Conservation (phyloP, 2,888 invertebrate species). For the Sphaeridia pumilis region DNA sequence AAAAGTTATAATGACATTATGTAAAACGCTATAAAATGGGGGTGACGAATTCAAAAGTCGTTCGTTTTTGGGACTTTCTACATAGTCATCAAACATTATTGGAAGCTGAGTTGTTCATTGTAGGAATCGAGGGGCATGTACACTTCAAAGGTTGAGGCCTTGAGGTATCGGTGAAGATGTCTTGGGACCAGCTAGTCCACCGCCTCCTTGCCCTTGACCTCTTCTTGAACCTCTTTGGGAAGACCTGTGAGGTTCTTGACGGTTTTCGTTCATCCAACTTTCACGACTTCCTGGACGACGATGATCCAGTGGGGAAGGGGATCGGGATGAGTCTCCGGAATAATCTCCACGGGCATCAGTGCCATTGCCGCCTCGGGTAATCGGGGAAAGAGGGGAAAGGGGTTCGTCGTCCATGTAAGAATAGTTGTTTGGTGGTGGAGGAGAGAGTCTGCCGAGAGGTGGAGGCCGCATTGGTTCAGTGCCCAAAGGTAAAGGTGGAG, state of each 20-base stretch:
- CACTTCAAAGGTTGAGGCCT: conserved; percentile 24
- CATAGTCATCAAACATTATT: too few relatives aligned
- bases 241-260: conserved; percentile 9
- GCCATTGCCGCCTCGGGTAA: background rate
- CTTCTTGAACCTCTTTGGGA: conserved; percentile 17
- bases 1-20: too few relatives aligned
- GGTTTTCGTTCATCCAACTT: conserved; percentile 17
- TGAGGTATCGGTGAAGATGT: conserved; percentile 31
- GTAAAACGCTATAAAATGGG: too few relatives aligned
- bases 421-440: conserved; percentile 25
- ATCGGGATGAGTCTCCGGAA: conserved; percentile 22
- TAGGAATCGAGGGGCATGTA: too few relatives aligned
- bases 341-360: conserved; percentile 12
- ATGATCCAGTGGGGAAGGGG: conserved; percentile 21
- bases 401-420: conserved; percentile 15
- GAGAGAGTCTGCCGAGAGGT: conserved; percentile 31
- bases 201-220: conserved; percentile 9
- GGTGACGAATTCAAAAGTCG: too few relatives aligned
- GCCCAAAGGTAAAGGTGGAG: conserved; percentile 23
- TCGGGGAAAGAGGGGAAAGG: conserved; percentile 5
- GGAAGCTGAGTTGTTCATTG: too few relatives aligned
- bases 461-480: conserved; percentile 27
- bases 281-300: conserved; percentile 12
- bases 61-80: too few relatives aligned
- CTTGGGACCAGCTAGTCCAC: conserved; percentile 17